Evolutionary conservation across 2,797 vertebrate genomes (phyloP), one percentile per base, ranked within the genome.

Genomic region (Selene dorsalis): DNA sequence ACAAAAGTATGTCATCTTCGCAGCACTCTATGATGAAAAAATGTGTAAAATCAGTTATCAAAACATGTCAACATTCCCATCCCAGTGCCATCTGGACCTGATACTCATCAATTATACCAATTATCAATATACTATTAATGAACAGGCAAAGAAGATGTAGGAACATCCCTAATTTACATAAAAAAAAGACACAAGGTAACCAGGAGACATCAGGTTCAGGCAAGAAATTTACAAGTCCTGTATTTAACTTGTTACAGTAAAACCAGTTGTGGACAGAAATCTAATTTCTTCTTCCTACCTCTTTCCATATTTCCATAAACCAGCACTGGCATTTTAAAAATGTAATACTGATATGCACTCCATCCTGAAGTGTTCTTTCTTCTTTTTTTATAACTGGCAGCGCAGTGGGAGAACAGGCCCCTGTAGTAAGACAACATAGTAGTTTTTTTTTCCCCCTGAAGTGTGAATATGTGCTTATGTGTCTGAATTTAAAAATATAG

Each of bases 201-300:
- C 20, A 56, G 45, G 26, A 58, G 38, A 57, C 85, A 80, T 73
- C 0, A 52, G 53, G 57, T 78, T 50, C 73, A n/a, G 48, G 28
- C 64, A 83, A 30, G 18, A 35, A 59, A 65, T 81, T 53, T 71
- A 61, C 38, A 88, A 80, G 55, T 16, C 69, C n/a, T 50, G 43
- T 32, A 75, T 65, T 57, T 68, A 66, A 41, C 11, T 11, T 4
- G 59, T 82, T 72, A 60, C 18, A 47, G 59, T 35, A 75, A 73
- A 80, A 74, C 63, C 48, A 55, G 63, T 48, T 75, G 50, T 69
- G 32, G 39, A 14, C 50, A 26, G 45, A 81, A 68, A 80, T 73
- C 56, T 4, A 20, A 80, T 89, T 77, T 78, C 41, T 75, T 24
- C 43, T 39, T 35, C 32, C 64, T 48, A 52, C n/a, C 53, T 57